phyloP scores from a whole-genome alignment of 64 coral and sea anemone genomes.

The Stichodactyla mertensii region DNA sequence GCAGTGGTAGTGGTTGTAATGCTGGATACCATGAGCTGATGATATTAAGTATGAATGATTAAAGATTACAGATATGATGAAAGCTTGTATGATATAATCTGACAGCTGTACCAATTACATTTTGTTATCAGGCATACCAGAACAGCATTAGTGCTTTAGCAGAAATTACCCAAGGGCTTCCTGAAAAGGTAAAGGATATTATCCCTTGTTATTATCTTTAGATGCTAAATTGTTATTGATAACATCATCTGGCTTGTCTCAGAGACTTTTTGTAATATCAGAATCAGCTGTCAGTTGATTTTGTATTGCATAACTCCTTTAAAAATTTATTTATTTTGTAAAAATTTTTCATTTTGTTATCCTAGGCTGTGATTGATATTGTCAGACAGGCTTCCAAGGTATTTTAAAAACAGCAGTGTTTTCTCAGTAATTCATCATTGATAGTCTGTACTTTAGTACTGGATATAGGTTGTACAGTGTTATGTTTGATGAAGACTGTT shows the following conservation, averaged over 20 bases:
- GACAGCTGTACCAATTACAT: not conserved
- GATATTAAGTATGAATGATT: no score
- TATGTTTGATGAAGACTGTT: not conserved
- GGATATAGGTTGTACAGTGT: not conserved
- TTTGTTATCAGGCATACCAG: not conserved
- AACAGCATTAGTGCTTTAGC: not conserved
- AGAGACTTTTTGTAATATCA: no score
- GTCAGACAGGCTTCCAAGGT: constrained; percentile 67
- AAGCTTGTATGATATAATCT: no score
- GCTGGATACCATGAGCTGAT: no score
- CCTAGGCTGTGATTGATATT: constrained; percentile 52
- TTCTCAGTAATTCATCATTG: not conserved
- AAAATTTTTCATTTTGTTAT: not conserved
- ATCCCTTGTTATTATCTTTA: not conserved
- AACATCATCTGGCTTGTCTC: no score
- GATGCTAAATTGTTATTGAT: no score
- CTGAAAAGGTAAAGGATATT: not conserved
- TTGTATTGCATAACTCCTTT: no score
- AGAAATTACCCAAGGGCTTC: not conserved
- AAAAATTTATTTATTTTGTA: not conserved
- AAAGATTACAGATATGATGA: no score
- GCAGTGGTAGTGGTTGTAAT: no score
- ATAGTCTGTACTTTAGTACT: not conserved
- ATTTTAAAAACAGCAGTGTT: not conserved
- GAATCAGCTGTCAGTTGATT: no score